phyloP scores from a whole-genome alignment of 2,888 invertebrate species.

The Argyresthia albistria region DNA sequence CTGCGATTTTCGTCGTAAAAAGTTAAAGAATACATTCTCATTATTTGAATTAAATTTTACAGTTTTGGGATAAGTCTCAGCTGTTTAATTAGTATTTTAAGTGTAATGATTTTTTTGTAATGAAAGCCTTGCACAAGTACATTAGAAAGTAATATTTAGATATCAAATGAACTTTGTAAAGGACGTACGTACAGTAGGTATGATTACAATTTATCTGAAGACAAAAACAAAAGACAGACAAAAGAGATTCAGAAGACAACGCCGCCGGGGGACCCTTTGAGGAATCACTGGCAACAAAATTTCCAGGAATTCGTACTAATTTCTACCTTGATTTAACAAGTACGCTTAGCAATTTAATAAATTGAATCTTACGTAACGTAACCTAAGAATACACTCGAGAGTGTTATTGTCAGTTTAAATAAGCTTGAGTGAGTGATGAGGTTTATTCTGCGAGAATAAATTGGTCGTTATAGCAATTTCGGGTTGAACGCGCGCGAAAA shows the following conservation, averaged over 20 bases:
- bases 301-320: background rate
- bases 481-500: background rate
- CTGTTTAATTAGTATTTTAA: no score
- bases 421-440: conserved; percentile 1
- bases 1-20: no score
- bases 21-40: no score
- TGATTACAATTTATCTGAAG: no score
- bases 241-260: background rate
- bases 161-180: no score
- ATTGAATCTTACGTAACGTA: background rate
- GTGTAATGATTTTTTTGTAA: no score
- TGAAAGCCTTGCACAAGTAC: no score
- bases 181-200: no score
- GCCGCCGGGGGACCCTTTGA: background rate
- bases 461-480: conserved; percentile 2
- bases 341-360: no score
- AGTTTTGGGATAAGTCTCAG: no score
- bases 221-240: background rate
- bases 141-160: no score
- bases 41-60: no score
- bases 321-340: background rate
- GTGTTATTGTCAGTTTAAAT: conserved; percentile 1
- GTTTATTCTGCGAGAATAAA: conserved; percentile 5
- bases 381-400: background rate
- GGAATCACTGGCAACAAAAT: background rate